Evolutionary conservation across 2,888 invertebrate genomes (phyloP).

Genomic region (Tetanocera ferruginea): DNA sequence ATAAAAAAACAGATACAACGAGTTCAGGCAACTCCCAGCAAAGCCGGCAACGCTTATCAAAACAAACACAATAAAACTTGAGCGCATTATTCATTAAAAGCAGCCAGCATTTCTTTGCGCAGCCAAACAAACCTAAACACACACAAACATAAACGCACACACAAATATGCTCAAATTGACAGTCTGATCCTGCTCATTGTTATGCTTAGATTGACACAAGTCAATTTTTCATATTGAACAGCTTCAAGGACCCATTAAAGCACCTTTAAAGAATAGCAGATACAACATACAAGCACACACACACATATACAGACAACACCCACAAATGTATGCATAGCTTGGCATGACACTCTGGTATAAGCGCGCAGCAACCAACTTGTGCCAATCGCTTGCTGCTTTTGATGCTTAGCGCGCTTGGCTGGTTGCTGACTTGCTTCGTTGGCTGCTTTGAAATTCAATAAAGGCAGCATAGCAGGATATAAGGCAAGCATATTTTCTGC

Average conservation of each 20-base stretch:
- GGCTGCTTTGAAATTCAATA: no score
- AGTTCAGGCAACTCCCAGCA: no score
- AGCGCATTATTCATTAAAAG: no score
- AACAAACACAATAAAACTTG: no score
- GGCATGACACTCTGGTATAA: background rate
- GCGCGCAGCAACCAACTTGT: background rate
- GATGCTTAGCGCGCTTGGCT: background rate
- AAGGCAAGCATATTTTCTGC: background rate
- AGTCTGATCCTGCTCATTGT: background rate
- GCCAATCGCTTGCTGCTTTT: background rate
- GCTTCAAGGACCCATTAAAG: background rate
- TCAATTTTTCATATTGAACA: background rate
- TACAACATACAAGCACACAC: background rate
- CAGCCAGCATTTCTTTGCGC: no score
- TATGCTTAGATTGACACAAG: conserved; percentile 11
- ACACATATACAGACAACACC: background rate
- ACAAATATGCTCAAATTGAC: no score
- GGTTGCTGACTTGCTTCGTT: no score
- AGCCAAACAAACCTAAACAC: no score
- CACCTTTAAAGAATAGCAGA: background rate
- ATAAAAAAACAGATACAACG: no score
- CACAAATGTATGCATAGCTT: background rate
- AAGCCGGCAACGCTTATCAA: no score
- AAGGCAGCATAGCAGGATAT: background rate
- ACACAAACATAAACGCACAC: no score